Percentiles rank a stretch among this genome's conserved stretches.
Evolutionary conservation across 2,888 invertebrate genomes (phyloP).

Genomic region (Criorhina ranunculi): DNA sequence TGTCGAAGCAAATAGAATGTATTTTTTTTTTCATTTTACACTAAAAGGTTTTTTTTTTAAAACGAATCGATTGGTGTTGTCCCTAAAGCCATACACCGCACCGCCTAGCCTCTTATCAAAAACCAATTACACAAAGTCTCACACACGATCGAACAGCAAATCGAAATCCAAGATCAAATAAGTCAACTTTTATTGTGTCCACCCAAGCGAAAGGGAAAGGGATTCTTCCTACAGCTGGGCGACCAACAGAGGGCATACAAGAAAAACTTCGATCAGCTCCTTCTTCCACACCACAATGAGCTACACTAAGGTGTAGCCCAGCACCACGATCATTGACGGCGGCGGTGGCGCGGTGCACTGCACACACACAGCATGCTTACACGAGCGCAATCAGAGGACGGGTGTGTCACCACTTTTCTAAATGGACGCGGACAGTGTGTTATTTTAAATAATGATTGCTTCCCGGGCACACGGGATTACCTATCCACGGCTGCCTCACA

Average conservation of each 20-base stretch:
- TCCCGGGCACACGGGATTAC: conserved; percentile 55
- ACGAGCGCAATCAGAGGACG: conserved; percentile 69
- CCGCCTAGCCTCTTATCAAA: conserved; percentile 31
- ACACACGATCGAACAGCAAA: conserved; percentile 53
- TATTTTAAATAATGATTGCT: conserved; percentile 74
- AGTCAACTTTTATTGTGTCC: conserved; percentile 64
- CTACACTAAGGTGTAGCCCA: neutral
- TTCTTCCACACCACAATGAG: conserved; percentile 19
- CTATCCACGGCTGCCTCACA: conserved; percentile 52
- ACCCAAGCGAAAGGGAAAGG: conserved; percentile 71
- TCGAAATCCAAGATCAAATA: conserved; percentile 57
- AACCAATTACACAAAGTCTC: conserved; percentile 62
- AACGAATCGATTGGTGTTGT: conserved; percentile 46
- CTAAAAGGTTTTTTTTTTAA: conserved; percentile 8
- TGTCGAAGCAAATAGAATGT: too few species aligned
- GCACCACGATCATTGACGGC: neutral
- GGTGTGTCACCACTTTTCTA: conserved; percentile 76
- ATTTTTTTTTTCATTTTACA: too few species aligned
- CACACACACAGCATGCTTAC: conserved; percentile 33
- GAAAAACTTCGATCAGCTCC: conserved; percentile 3
- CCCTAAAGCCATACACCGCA: conserved; percentile 42
- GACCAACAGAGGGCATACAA: neutral
- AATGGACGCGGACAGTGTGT: conserved; percentile 75
- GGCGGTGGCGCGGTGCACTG: too few species aligned
- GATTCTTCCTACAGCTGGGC: conserved; percentile 21